phyloP scores from a whole-genome alignment of 2,888 invertebrate species.

The Catocala sponsa region DNA sequence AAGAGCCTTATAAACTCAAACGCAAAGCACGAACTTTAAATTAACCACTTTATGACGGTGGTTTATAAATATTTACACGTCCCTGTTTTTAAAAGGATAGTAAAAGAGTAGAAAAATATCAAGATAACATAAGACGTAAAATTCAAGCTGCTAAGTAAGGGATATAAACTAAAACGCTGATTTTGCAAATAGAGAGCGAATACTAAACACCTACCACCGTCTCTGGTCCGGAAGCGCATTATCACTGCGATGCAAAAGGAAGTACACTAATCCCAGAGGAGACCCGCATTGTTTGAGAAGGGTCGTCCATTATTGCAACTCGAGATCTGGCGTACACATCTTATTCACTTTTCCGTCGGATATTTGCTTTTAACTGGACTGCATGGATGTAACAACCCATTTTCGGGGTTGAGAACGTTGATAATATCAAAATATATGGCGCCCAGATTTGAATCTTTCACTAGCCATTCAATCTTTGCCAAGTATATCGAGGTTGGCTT shows the following conservation, averaged over 20 bases:
- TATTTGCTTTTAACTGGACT: conserved; percentile 27
- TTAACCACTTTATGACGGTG: too few species aligned
- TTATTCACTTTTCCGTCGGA: conserved; percentile 20
- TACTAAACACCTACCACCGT: conserved; percentile 23
- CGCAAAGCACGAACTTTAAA: too few species aligned
- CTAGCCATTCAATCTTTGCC: neutral
- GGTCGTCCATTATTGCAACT: conserved; percentile 39
- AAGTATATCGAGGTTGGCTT: too few species aligned
- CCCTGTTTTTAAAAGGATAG: too few species aligned
- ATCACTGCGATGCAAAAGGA: conserved; percentile 33
- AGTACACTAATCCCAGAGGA: conserved; percentile 34
- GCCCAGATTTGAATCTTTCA: conserved; percentile 9
- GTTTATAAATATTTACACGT: too few species aligned
- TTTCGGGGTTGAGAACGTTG: conserved; percentile 9
- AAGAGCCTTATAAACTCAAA: too few species aligned
- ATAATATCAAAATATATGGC: conserved; percentile 31
- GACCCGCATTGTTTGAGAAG: conserved; percentile 36
- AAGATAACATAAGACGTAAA: too few species aligned
- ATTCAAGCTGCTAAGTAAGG: neutral
- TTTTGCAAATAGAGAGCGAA: conserved; percentile 12
- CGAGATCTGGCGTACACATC: conserved; percentile 29
- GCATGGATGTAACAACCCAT: conserved; percentile 4
- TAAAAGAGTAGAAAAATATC: too few species aligned
- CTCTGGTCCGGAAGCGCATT: conserved; percentile 31
- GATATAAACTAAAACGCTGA: neutral